Base-by-base conservation (phyloP, 2,888 invertebrate genomes). In the Syrphus vitripennis region DNA sequence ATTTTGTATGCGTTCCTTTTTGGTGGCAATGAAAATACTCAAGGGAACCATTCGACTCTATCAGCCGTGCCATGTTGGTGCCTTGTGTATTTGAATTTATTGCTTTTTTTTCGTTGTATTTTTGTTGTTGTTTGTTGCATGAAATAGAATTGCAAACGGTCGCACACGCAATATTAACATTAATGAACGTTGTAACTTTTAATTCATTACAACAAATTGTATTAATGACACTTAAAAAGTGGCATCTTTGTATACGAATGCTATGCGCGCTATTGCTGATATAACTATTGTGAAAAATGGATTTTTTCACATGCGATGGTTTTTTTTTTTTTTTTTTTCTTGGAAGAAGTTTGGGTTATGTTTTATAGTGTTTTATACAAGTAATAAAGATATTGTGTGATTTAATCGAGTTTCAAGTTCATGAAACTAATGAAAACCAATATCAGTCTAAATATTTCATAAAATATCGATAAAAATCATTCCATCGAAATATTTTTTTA, bases 171-270 rank as follows among this genome's bases (percentile, higher is more conserved):
- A 84, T 53, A 16, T 24, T 48, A 59, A 48, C 80, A 80, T 84
- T 76, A 84, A 59, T 63, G 53, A 67, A 78, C 65, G 57, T 50
- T 65, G 75, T 76, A 71, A 40, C n/a, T 61, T 61, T 61, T 61
- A 61, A 76, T 80, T 75, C 65, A 80, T 76, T 75, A 59, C 57
- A 84, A 76, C 80, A 76, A 84, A 84, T 80, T 80, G 65, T 76
- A 53, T 80, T 84, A 84, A 84, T 84, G 75, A 61, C 75, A 71
- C 50, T 24, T 84, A 29, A 63, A 29, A 63, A 76, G 75, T 53
- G 21, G 10, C 48, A 71, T 75, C 53, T 55, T 42, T 34, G 24
- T 26, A 24, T 63, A 29, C 16, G 16, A 42, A 12, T 42, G n/a
- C 5, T 7, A n/a, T n/a, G n/a, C n/a, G 1, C 24, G 0, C 29